A percentile compares a stretch with the other conserved stretches of the same genome.
These are phyloP conservation scores for Ridgeia piscesae DNA, from an alignment of 1,140 invertebrate species.

Conservation along the genomic window DNA sequence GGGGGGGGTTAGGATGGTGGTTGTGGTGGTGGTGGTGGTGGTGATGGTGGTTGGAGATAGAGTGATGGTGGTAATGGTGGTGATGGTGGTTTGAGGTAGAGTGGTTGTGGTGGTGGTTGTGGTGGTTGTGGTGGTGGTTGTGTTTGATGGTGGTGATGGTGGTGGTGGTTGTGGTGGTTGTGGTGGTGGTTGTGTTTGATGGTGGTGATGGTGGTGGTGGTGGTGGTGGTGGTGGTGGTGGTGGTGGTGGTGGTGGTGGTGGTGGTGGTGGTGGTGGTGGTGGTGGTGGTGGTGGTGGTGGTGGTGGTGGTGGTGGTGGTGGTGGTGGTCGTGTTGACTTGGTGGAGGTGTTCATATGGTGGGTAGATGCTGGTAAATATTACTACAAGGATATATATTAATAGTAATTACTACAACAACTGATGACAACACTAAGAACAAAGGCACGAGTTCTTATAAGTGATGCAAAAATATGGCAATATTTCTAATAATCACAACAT, in stretches of 20 bases:
- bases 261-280: background rate
- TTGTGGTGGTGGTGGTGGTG: background rate
- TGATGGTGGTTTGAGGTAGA: background rate
- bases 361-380: too few relatives aligned
- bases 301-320: background rate
- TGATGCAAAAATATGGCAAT: background rate
- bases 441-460: background rate
- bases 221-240: background rate
- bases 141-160: background rate
- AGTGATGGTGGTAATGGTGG: background rate
- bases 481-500: background rate
- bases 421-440: background rate
- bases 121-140: background rate
- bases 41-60: background rate
- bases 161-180: background rate
- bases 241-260: background rate
- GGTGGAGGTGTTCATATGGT: too few relatives aligned
- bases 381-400: too few relatives aligned
- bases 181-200: background rate
- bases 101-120: background rate
- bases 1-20: too few relatives aligned
- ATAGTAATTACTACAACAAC: background rate
- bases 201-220: background rate
- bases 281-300: background rate
- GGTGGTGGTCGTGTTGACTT: too few relatives aligned